Evolutionary conservation across 2,113 vertebrate species (phyloP).

Genomic region (Hemiprocne comata): DNA sequence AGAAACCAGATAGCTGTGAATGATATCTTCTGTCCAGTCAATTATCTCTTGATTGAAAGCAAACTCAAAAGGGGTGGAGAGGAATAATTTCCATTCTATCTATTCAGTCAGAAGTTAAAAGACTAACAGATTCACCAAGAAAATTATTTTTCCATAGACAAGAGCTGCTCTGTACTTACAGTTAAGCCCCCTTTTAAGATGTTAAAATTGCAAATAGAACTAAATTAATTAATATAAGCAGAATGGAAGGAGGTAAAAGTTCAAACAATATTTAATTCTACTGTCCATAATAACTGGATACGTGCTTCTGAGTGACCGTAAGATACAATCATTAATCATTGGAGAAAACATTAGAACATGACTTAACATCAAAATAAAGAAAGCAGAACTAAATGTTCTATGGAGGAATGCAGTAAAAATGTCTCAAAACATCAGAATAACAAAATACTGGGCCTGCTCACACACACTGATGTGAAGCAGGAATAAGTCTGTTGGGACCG

Average conservation of each 20-base stretch:
- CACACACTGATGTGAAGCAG: not conserved
- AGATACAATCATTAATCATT: not conserved
- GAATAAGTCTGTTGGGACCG: not conserved
- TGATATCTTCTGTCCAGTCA: not conserved
- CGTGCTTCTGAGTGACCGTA: not conserved
- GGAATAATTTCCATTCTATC: not conserved
- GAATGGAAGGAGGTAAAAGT: not conserved
- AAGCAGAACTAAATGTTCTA: conserved; percentile 32
- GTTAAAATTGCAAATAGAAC: not conserved
- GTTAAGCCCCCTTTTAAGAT: not conserved
- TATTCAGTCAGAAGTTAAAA: not conserved
- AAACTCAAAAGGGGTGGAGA: not conserved
- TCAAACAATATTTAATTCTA: not conserved
- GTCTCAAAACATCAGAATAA: not conserved
- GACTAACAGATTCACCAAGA: not conserved
- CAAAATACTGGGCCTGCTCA: not conserved
- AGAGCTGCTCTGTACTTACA: not conserved
- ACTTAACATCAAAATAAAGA: conserved; percentile 26
- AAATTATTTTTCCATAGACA: not conserved
- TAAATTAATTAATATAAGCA: not conserved
- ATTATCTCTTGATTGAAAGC: not conserved
- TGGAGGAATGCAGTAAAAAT: conserved; percentile 12
- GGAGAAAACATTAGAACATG: not conserved
- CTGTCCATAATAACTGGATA: not conserved
- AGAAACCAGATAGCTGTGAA: not conserved